A percentile compares a stretch with the other conserved stretches of the same genome.
phyloP scores from a whole-genome alignment of 2,113 vertebrate genomes.

The Bos indicus region DNA sequence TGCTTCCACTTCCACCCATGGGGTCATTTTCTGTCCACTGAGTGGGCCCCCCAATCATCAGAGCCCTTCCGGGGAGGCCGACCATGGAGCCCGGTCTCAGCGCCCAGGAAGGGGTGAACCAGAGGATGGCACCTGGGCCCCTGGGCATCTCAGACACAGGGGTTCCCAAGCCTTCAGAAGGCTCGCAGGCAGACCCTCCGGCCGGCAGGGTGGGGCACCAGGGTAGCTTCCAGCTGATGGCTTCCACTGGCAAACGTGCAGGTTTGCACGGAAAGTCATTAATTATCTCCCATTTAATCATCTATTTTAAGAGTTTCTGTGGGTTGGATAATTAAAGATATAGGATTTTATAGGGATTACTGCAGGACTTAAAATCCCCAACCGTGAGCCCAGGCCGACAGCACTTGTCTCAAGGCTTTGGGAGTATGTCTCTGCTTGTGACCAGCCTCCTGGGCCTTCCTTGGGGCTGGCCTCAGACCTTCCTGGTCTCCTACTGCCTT shows the following conservation, averaged over 20 bases:
- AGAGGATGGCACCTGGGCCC: accelerated
- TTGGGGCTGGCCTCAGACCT: background rate
- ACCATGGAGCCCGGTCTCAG: background rate
- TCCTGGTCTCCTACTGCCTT: no score
- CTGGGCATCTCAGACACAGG: background rate
- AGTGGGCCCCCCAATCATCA: accelerated
- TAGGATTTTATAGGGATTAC: background rate
- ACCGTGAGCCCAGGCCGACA: background rate
- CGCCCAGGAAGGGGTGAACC: background rate
- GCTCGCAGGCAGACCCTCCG: background rate
- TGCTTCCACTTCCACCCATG: background rate
- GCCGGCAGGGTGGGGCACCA: background rate
- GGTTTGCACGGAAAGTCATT: constrained; percentile 39
- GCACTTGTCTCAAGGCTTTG: accelerated
- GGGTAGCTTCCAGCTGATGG: background rate
- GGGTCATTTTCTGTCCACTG: no score
- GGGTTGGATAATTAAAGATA: constrained; percentile 62
- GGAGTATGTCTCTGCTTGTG: background rate
- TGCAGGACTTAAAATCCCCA: background rate
- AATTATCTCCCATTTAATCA: constrained; percentile 60
- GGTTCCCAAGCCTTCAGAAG: background rate
- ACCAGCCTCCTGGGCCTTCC: background rate
- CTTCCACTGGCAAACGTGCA: constrained; percentile 34
- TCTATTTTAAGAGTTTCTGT: constrained; percentile 45
- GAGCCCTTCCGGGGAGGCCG: accelerated